Base-by-base conservation (phyloP, 2,797 vertebrate genomes). In the Onychomys leucogaster region DNA sequence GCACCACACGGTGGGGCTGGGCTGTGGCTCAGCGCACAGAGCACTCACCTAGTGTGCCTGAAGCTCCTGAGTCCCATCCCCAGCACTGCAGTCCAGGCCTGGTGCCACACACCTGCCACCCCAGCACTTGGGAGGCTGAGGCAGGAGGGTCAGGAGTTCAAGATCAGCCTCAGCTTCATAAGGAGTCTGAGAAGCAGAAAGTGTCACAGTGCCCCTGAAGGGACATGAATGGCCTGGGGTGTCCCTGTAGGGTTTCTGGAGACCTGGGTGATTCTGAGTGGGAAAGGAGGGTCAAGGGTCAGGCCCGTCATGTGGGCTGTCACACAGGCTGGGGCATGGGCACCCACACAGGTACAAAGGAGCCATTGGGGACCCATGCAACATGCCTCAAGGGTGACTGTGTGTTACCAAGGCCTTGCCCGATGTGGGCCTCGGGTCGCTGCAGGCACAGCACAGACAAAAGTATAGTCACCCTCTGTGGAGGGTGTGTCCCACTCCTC, bases 401-500 rank as follows among this genome's bases (percentile, higher is more conserved):
- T 59, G 17, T 43, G 52, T 43, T 29, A 41, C 37, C 12, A 34
- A 59, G 55, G 14, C 69, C 52, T 88, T 14, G 29, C 57, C 73
- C 6, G 21, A 25, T 46, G 57, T 77, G 41, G 71, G 9, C 21
- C 2, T 2, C 13, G 34, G 37, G 27, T 32, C 2, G 27, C 41
- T 34, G 12, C 41, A 46, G 41, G 23, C 17, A 23, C 1, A 34
- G 81, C 83, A 14, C 29, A 63, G 25, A 43, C 37, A 6, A 10
- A 29, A 23, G 61, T 29, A 4, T 10, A 34, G 61, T 67, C 32
- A 4, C n/a, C 37, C 6, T 10, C n/a, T 0, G 0, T 19, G 27
- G 27, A 2, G 19, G 4, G 52, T 0, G 11, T 2, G 37, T 21
- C 43, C 5, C 2, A 0, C 23, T n/a, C 13, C 16, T 12, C 43